Evolutionary conservation across 2,113 vertebrate genomes (phyloP).

Genomic region (Sialia sialis): DNA sequence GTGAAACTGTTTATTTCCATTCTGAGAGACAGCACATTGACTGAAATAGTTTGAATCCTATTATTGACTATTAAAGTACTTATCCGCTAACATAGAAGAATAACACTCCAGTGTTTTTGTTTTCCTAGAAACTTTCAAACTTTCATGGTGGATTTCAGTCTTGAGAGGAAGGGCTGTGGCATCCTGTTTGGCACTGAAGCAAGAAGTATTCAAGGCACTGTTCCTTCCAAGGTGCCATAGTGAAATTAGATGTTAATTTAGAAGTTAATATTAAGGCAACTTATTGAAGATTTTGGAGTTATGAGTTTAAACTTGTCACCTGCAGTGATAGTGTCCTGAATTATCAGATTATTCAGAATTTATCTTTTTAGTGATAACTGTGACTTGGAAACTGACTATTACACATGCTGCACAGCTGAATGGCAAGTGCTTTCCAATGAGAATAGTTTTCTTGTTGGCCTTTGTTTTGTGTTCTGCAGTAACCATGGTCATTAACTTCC

Average conservation of each 20-base stretch:
- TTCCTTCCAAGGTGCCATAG: neutral
- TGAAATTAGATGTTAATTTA: neutral
- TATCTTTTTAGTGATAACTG: neutral
- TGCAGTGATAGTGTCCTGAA: neutral
- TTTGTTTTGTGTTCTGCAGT: neutral
- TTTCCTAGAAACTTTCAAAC: neutral
- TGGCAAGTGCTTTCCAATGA: neutral
- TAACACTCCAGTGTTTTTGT: neutral
- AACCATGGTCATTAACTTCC: neutral
- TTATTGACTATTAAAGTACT: neutral
- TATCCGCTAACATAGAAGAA: neutral
- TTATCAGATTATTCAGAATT: neutral
- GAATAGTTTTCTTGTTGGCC: neutral
- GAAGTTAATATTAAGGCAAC: neutral
- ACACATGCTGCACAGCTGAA: neutral
- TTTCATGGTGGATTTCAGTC: neutral
- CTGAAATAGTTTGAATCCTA: neutral
- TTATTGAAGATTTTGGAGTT: neutral
- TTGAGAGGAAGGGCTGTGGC: neutral
- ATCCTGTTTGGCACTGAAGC: neutral
- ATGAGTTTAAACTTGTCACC: accelerated
- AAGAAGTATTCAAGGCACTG: neutral
- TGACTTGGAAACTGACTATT: neutral
- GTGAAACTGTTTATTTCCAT: neutral
- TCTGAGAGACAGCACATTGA: neutral